These are phyloP conservation scores for Formica exsecta DNA, from an alignment of 1,140 invertebrate genomes.

Conservation along the genomic window DNA sequence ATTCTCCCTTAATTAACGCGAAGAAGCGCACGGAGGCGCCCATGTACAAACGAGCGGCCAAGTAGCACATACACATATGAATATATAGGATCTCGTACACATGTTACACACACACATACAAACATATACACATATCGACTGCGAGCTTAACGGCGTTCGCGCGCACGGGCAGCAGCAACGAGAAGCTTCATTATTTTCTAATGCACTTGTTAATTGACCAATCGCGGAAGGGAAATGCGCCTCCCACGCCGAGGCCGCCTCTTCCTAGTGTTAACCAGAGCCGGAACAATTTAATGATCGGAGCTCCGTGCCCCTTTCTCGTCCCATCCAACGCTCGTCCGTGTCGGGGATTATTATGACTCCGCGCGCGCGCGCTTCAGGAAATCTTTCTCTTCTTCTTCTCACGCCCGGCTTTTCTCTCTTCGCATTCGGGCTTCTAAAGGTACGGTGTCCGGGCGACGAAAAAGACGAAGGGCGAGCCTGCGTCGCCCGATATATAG, in stretches of 20 bases:
- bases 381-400: conserved; percentile 35
- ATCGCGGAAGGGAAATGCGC: conserved; percentile 77
- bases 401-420: conserved; percentile 2
- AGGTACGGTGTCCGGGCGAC: conserved; percentile 3
- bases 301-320: conserved; percentile 65
- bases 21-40: conserved; percentile 57
- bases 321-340: conserved; percentile 24
- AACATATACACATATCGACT: not conserved
- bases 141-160: conserved; percentile 62
- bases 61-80: not conserved
- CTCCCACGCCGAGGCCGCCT: conserved; percentile 76
- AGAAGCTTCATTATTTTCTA: conserved; percentile 86
- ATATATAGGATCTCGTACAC: not conserved
- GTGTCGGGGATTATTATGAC: conserved; percentile 67
- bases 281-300: conserved; percentile 86
- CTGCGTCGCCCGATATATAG: not conserved
- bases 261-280: conserved; percentile 82
- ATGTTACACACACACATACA: not conserved
- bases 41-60: conserved; percentile 27
- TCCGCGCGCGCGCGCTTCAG: conserved; percentile 20
- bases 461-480: conserved; percentile 7
- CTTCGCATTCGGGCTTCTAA: not conserved
- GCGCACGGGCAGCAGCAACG: conserved; percentile 57
- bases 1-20: conserved; percentile 73
- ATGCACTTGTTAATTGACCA: conserved; percentile 85